Percentiles rank a stretch among this genome's conserved stretches.
Evolutionary conservation across 2,888 invertebrate species (phyloP).

Genomic region (Polietes domitor): DNA sequence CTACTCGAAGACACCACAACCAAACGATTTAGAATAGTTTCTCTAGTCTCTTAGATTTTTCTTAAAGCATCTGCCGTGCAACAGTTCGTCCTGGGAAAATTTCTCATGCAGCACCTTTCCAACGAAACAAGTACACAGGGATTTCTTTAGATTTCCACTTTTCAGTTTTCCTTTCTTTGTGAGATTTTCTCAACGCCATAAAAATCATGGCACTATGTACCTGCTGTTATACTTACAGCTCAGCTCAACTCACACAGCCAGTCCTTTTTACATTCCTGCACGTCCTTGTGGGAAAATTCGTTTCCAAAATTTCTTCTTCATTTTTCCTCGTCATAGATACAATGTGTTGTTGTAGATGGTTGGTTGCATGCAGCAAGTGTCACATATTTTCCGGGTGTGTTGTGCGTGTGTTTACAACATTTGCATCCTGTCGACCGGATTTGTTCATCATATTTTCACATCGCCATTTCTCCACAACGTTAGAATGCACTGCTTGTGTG

Average conservation of each 20-base stretch:
- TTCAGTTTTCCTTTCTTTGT: conserved; percentile 2
- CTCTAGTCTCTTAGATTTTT: background rate
- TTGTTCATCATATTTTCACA: conserved; percentile 26
- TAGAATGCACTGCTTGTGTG: conserved; percentile 5
- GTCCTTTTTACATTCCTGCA: background rate
- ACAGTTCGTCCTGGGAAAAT: conserved; percentile 37
- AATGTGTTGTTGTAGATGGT: background rate
- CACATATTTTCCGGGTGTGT: conserved; percentile 21
- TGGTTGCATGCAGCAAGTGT: conserved; percentile 24
- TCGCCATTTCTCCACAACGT: background rate
- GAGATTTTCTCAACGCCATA: conserved; percentile 26
- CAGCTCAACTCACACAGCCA: too few relatives aligned
- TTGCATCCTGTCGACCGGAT: conserved; percentile 47
- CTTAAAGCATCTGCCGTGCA: conserved; percentile 22
- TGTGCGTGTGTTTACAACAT: conserved; percentile 32
- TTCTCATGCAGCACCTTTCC: conserved; percentile 48
- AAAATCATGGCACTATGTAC: conserved; percentile 13
- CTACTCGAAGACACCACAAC: background rate
- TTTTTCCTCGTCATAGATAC: background rate
- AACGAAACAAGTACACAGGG: conserved; percentile 30
- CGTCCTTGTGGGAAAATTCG: conserved; percentile 29
- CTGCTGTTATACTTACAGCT: conserved; percentile 8
- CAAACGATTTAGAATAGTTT: background rate
- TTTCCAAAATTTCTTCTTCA: background rate
- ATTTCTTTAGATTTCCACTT: background rate